A percentile compares a stretch with the other conserved stretches of the same genome.
These are phyloP conservation scores for Ostrea denselamellosa DNA, from an alignment of 1,140 invertebrate species.

Conservation along the genomic window DNA sequence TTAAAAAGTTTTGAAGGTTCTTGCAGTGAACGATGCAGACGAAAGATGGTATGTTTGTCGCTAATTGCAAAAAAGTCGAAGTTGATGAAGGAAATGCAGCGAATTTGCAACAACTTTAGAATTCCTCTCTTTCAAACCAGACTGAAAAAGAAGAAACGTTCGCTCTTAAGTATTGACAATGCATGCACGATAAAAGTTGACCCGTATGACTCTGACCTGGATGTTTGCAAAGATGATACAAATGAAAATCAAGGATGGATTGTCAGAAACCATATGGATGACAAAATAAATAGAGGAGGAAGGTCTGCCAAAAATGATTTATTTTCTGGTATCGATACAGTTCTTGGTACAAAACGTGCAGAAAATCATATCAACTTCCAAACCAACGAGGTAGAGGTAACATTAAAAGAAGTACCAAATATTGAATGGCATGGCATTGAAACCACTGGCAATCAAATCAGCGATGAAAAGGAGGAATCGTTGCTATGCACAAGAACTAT, in stretches of 20 bases:
- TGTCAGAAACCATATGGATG: too few species aligned
- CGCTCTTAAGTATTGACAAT: neutral
- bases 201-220: neutral
- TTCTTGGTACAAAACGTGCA: too few species aligned
- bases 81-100: neutral
- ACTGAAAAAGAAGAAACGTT: neutral
- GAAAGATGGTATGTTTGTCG: neutral
- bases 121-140: neutral
- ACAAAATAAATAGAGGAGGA: too few species aligned
- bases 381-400: neutral
- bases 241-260: neutral
- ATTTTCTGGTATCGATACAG: too few species aligned
- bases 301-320: too few species aligned
- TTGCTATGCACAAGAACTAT: neutral
- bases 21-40: neutral
- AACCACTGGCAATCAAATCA: neutral
- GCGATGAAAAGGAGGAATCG: neutral
- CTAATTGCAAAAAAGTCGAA: neutral
- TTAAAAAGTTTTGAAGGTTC: neutral
- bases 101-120: neutral
- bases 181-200: neutral
- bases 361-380: too few species aligned
- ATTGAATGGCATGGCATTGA: neutral
- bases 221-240: neutral
- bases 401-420: neutral